A percentile compares a stretch with the other conserved stretches of the same genome.
Evolutionary conservation across 1,140 invertebrate species (phyloP).

Genomic region (Daktulosphaira vitifoliae): DNA sequence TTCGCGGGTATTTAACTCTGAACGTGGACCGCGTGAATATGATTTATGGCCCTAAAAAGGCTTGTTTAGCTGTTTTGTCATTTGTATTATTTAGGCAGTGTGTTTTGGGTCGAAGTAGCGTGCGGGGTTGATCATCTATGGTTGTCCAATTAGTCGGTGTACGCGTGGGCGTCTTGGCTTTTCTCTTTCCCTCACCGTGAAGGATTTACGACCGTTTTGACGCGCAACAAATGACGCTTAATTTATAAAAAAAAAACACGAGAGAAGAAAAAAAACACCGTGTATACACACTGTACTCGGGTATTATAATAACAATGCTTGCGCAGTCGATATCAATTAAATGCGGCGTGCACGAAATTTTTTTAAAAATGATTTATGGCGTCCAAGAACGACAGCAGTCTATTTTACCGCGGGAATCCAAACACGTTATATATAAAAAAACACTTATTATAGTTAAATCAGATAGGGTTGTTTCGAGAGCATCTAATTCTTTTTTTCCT

Average conservation of each 20-base stretch:
- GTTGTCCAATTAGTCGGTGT: constrained; percentile 27
- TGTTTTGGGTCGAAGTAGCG: not conserved
- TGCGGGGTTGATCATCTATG: constrained; percentile 13
- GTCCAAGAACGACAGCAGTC: constrained; percentile 8
- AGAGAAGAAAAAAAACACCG: constrained; percentile 4
- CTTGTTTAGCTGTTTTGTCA: not conserved
- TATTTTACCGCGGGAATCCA: too few species aligned
- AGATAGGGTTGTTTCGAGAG: too few species aligned
- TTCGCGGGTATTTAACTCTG: constrained; percentile 12
- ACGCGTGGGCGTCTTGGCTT: constrained; percentile 27
- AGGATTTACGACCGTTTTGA: constrained; percentile 34
- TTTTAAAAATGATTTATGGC: constrained; percentile 24
- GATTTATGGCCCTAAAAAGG: constrained; percentile 8
- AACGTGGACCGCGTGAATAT: not conserved
- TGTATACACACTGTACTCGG: not conserved
- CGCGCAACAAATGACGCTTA: constrained; percentile 32
- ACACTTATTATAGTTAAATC: too few species aligned
- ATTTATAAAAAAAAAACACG: constrained; percentile 30
- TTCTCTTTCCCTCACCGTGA: not conserved
- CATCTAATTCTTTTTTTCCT: too few species aligned
- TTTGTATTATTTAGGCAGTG: not conserved
- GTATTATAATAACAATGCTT: constrained; percentile 18
- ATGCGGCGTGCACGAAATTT: constrained; percentile 5
- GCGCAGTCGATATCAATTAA: constrained; percentile 30
- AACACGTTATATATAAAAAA: too few species aligned